phyloP scores from a whole-genome alignment of 2,113 vertebrate species.

The Columbina picui region DNA sequence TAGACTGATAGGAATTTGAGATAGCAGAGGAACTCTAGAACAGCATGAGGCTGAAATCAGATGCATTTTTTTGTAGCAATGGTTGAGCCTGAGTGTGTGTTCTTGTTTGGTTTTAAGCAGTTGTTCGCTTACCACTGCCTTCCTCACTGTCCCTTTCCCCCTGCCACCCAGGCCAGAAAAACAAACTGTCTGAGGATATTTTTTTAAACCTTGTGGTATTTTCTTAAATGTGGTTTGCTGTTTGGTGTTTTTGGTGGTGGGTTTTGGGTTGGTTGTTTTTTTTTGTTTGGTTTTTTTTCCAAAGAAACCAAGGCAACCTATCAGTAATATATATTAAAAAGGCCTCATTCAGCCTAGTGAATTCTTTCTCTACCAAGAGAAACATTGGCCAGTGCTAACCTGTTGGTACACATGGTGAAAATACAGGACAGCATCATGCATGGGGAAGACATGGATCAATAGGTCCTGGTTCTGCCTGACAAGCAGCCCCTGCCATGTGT shows the following conservation, averaged over 20 bases:
- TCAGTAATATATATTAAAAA: not conserved
- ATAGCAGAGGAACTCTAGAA: not conserved
- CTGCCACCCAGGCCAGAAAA: not conserved
- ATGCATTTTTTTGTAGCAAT: not conserved
- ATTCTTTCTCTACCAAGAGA: not conserved
- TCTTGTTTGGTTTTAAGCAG: not conserved
- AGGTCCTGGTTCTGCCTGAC: not conserved
- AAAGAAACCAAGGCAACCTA: not conserved
- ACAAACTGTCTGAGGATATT: not conserved
- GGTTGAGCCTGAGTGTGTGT: not conserved
- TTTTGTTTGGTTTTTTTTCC: not conserved
- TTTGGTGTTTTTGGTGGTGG: too few relatives aligned
- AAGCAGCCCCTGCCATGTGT: rapidly evolving
- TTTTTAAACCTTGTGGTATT: not conserved
- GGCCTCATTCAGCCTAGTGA: not conserved
- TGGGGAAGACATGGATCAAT: not conserved
- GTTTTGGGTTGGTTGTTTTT: too few relatives aligned
- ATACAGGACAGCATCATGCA: rapidly evolving
- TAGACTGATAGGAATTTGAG: not conserved
- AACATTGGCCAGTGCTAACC: not conserved
- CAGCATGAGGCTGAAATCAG: rapidly evolving
- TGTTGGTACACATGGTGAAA: rapidly evolving
- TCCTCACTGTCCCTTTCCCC: too few relatives aligned
- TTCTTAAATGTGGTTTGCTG: not conserved
- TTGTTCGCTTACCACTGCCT: not conserved